Percentiles rank a stretch among this genome's conserved stretches.
phyloP scores from a whole-genome alignment of 2,797 vertebrate genomes.

The Setipinna tenuifilis region DNA sequence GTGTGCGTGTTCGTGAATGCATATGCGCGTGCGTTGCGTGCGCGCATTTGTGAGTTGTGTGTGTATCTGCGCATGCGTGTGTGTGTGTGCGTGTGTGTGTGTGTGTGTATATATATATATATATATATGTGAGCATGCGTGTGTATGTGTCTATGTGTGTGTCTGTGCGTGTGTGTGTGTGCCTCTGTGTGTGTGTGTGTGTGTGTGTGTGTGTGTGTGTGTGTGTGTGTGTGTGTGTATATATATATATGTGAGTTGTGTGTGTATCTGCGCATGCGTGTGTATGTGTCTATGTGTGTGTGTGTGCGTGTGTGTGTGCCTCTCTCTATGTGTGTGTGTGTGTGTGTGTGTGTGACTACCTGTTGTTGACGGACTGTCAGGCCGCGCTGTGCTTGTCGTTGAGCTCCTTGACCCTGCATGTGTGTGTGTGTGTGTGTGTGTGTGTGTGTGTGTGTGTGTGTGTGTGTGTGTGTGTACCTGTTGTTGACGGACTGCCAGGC shows the following conservation, averaged over 20 bases:
- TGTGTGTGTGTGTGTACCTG: slow-evolving; percentile 71
- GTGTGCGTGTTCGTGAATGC: not conserved
- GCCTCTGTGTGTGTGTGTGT: too few relatives aligned
- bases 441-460: not conserved
- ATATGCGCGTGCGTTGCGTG: too few relatives aligned
- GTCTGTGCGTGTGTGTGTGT: too few relatives aligned
- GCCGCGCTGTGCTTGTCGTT: slow-evolving; percentile 81
- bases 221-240: too few relatives aligned
- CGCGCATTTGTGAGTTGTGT: not conserved
- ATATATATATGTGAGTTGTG: too few relatives aligned
- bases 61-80: not conserved
- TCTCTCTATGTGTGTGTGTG: not conserved
- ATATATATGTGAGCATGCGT: too few relatives aligned
- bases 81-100: too few relatives aligned
- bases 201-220: too few relatives aligned
- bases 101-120: not conserved
- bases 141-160: too few relatives aligned
- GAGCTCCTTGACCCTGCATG: slow-evolving; percentile 87
- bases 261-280: too few relatives aligned
- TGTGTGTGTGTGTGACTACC: slow-evolving; percentile 68
- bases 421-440: slow-evolving; percentile 21
- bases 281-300: not conserved
- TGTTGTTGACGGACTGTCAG: slow-evolving; percentile 88
- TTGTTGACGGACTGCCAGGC: slow-evolving; percentile 88
- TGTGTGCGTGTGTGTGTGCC: slow-evolving; percentile 22